phyloP scores from a whole-genome alignment of 2,113 vertebrate genomes.

The Vidua chalybeata region DNA sequence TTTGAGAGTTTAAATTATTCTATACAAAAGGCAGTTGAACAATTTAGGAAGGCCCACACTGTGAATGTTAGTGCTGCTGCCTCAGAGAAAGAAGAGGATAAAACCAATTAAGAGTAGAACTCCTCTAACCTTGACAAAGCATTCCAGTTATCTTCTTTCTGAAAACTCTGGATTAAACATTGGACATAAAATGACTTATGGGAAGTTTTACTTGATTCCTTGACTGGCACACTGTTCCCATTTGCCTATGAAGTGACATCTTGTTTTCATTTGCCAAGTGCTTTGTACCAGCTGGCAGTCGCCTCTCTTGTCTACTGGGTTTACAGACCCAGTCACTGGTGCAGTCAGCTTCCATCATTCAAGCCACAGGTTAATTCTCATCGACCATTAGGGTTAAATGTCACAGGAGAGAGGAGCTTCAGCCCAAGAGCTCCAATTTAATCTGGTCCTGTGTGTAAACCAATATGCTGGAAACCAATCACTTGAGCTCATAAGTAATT shows the following conservation, averaged over 20 bases:
- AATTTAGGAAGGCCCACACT: background rate
- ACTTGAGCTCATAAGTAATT: background rate
- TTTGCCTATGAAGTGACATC: background rate
- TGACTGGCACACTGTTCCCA: background rate
- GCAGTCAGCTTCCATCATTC: background rate
- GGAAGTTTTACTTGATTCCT: background rate
- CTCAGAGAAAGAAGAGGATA: background rate
- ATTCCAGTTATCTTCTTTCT: background rate
- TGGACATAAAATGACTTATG: background rate
- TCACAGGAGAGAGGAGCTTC: background rate
- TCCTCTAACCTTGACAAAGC: background rate
- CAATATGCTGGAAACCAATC: rapidly evolving
- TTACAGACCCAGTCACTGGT: background rate
- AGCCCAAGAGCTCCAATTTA: background rate
- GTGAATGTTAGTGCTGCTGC: background rate
- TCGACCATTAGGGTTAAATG: background rate
- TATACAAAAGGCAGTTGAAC: background rate
- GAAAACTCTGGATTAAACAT: background rate
- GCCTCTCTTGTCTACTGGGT: background rate
- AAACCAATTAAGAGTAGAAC: background rate
- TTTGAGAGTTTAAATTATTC: background rate
- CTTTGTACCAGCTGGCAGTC: background rate
- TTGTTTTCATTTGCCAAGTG: background rate
- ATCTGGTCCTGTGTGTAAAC: background rate
- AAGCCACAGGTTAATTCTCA: background rate